Conservation (phyloP, 2,888 invertebrate genomes). For the Hydroisotoma schaefferi region DNA sequence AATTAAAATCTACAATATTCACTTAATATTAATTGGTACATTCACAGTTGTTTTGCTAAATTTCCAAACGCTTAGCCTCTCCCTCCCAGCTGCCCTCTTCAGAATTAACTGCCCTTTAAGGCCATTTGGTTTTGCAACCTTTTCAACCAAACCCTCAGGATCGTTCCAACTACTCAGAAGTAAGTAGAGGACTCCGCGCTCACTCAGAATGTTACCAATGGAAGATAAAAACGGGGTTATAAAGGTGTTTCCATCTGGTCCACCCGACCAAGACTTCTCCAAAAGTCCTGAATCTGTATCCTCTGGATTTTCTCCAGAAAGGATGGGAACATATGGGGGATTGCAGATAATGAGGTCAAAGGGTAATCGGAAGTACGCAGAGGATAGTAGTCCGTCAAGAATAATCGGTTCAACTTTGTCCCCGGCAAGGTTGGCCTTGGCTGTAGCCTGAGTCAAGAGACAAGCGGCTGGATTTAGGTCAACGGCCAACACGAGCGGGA, state of each 20-base stretch:
- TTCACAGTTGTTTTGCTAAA: constrained; percentile 52
- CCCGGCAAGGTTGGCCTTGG: constrained; percentile 60
- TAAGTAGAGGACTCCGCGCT: constrained; percentile 77
- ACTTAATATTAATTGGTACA: not conserved
- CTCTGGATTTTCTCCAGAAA: constrained; percentile 60
- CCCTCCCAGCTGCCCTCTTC: constrained; percentile 76
- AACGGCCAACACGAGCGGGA: constrained; percentile 29
- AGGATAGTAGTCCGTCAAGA: constrained; percentile 66
- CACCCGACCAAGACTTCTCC: constrained; percentile 68
- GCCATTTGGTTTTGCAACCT: constrained; percentile 58
- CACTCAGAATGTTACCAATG: constrained; percentile 68
- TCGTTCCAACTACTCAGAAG: constrained; percentile 85
- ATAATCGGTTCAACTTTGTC: constrained; percentile 34
- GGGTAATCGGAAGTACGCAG: constrained; percentile 61
- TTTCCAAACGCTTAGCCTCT: constrained; percentile 78
- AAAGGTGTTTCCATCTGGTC: constrained; percentile 69
- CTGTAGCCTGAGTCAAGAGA: constrained; percentile 66
- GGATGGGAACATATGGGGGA: constrained; percentile 95
- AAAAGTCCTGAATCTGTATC: constrained; percentile 54
- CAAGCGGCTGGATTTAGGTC: constrained; percentile 70
- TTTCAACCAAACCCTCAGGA: constrained; percentile 64
- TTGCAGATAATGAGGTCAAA: constrained; percentile 93
- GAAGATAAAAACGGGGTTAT: constrained; percentile 64
- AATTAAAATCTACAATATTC: not conserved
- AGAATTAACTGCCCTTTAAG: constrained; percentile 63